These are phyloP conservation scores for Oophaga pumilio DNA, from an alignment of 2,113 vertebrate genomes.

Conservation along the genomic window DNA sequence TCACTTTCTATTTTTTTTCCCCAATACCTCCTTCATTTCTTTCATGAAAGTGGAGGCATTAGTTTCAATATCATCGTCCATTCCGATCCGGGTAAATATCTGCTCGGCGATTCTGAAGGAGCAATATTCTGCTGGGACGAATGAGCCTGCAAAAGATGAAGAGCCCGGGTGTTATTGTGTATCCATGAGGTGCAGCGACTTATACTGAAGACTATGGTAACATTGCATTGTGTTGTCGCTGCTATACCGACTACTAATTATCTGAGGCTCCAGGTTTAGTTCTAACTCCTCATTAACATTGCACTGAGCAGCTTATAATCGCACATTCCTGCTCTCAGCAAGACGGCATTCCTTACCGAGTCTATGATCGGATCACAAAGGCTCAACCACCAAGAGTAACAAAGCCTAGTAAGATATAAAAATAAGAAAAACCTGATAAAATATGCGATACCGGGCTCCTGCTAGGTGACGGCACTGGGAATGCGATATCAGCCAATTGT, in stretches of 20 bases:
- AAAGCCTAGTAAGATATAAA: not conserved
- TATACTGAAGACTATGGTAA: not conserved
- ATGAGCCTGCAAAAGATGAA: conserved; percentile 78
- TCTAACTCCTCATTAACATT: conserved; percentile 17
- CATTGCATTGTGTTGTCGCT: not conserved
- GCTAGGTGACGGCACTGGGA: too few species aligned
- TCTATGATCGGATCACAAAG: not conserved
- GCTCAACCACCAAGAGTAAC: not conserved
- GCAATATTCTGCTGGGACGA: conserved; percentile 90
- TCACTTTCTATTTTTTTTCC: not conserved
- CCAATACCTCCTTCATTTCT: conserved; percentile 90
- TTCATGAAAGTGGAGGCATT: conserved; percentile 96
- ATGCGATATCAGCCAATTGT: too few species aligned
- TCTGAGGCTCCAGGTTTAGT: not conserved
- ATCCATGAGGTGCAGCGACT: not conserved
- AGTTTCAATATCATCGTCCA: conserved; percentile 96
- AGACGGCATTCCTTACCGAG: not conserved
- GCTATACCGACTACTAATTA: not conserved
- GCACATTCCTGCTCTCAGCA: conserved; percentile 27
- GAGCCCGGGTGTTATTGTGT: not conserved
- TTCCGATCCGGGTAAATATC: conserved; percentile 95
- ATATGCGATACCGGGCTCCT: too few species aligned
- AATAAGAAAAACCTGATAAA: not conserved
- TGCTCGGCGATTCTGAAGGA: conserved; percentile 90
- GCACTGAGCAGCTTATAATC: not conserved